Conservation (phyloP, 2,797 vertebrate genomes). For the Alexandromys oeconomus region DNA sequence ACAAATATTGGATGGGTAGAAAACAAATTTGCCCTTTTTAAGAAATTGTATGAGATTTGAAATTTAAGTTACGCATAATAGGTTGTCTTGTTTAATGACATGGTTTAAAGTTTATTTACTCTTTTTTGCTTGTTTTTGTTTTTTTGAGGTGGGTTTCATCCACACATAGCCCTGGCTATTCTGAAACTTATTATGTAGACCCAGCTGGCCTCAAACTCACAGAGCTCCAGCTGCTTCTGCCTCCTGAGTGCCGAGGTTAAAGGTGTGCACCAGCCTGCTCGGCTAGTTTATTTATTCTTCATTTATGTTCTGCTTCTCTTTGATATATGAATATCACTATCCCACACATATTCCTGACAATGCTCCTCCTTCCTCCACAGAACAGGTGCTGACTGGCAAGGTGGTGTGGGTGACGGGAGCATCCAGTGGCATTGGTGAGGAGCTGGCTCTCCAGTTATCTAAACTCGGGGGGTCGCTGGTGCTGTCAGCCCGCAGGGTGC, state of each 20-base stretch:
- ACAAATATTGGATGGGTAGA: neutral
- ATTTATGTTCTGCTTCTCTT: neutral
- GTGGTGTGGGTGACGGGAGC: slow-evolving; percentile 98
- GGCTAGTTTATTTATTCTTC: neutral
- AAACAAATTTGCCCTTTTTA: neutral
- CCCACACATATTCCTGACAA: neutral
- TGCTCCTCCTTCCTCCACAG: slow-evolving; percentile 79
- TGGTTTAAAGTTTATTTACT: neutral
- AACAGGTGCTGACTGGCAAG: slow-evolving; percentile 89
- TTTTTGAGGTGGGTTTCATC: neutral
- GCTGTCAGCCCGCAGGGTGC: slow-evolving; percentile 93
- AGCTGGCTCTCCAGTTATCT: slow-evolving; percentile 94
- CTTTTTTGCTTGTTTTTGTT: neutral
- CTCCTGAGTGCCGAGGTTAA: neutral
- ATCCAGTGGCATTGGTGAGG: slow-evolving; percentile 97
- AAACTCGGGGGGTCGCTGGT: slow-evolving; percentile 92
- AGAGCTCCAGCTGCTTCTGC: neutral
- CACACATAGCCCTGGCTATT: neutral
- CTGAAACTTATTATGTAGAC: neutral
- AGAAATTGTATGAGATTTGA: slow-evolving; percentile 31
- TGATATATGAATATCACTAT: neutral
- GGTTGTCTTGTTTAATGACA: neutral
- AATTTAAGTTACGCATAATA: neutral
- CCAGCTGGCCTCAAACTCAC: neutral
- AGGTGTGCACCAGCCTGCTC: neutral